Evolutionary conservation across 2,797 vertebrate species (phyloP).

Genomic region (Acropternis orthonyx): DNA sequence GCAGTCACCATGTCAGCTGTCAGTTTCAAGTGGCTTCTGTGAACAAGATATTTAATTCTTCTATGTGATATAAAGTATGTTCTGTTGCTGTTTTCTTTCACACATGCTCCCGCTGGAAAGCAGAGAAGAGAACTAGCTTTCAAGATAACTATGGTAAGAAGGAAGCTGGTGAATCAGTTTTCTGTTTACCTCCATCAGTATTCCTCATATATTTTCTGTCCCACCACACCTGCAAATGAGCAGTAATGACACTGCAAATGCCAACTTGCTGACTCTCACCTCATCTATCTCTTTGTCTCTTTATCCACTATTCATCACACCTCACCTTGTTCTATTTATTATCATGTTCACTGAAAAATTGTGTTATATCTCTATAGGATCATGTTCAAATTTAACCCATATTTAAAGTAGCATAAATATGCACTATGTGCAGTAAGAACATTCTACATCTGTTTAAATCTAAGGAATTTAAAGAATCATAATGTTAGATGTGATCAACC

Average conservation of each 20-base stretch:
- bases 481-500: not conserved
- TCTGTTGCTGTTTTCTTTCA: not conserved
- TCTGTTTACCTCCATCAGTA: not conserved
- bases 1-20: not conserved
- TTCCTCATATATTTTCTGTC: not conserved
- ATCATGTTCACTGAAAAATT: not conserved
- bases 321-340: not conserved
- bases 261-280: not conserved
- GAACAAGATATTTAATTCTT: not conserved
- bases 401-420: not conserved
- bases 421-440: not conserved
- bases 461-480: not conserved
- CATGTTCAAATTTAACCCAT: not conserved
- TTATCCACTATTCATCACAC: not conserved
- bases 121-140: not conserved
- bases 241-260: not conserved
- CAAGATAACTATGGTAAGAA: not conserved
- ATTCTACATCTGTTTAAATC: not conserved
- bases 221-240: not conserved
- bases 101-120: not conserved
- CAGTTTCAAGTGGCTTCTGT: not conserved
- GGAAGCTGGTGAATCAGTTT: not conserved
- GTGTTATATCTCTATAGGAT: not conserved
- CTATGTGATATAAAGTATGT: not conserved
- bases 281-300: not conserved